Conservation (phyloP, 2,888 invertebrate genomes). For the Choreutis nemorana region DNA sequence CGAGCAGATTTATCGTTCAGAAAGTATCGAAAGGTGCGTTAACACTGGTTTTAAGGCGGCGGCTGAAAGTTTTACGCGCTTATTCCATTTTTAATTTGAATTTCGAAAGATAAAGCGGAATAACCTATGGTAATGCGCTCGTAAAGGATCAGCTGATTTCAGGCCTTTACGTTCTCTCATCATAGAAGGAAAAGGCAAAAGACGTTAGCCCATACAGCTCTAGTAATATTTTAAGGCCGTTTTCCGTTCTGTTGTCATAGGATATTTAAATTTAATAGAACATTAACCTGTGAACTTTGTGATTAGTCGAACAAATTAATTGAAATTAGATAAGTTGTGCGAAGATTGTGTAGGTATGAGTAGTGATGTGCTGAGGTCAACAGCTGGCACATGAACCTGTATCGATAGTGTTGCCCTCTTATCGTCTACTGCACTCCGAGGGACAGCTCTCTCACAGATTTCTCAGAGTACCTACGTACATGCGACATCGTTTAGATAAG, state of each 20-base stretch:
- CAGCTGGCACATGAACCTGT: slow-evolving; percentile 54
- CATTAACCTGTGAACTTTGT: slow-evolving; percentile 41
- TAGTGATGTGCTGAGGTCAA: slow-evolving; percentile 52
- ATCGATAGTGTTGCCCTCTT: slow-evolving; percentile 40
- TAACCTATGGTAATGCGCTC: neutral
- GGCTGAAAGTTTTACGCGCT: slow-evolving; percentile 52
- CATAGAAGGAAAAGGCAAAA: too few species aligned
- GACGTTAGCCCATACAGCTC: too few species aligned
- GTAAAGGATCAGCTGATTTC: slow-evolving; percentile 25
- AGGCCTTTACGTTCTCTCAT: neutral
- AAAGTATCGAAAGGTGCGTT: slow-evolving; percentile 40
- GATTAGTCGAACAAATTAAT: slow-evolving; percentile 53
- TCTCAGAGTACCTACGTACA: slow-evolving; percentile 60
- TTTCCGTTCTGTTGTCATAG: neutral
- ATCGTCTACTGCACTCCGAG: slow-evolving; percentile 47
- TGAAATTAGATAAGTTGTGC: slow-evolving; percentile 39
- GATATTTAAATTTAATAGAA: slow-evolving; percentile 43
- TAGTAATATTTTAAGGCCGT: neutral
- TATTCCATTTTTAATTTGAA: slow-evolving; percentile 50
- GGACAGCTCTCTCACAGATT: slow-evolving; percentile 53
- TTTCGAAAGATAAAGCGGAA: slow-evolving; percentile 20
- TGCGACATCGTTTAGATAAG: slow-evolving; percentile 58
- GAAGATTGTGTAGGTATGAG: slow-evolving; percentile 31
- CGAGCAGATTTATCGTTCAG: slow-evolving; percentile 51
- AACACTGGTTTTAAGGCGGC: slow-evolving; percentile 50